These are phyloP conservation scores for Microtus pennsylvanicus DNA, from an alignment of 2,113 vertebrate genomes.

Conservation along the genomic window DNA sequence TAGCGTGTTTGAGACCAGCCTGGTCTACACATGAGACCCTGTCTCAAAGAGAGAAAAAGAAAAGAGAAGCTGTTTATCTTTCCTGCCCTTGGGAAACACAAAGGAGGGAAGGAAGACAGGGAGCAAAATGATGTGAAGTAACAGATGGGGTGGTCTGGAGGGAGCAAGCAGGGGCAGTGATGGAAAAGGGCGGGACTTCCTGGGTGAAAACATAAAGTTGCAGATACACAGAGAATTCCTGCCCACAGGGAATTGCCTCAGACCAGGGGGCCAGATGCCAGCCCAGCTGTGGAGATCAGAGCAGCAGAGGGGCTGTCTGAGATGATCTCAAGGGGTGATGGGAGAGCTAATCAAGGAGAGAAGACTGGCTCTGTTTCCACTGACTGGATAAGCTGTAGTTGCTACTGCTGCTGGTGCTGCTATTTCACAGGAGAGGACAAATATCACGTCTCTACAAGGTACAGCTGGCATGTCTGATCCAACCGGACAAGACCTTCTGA, in stretches of 20 bases:
- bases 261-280: background rate
- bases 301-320: background rate
- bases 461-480: background rate
- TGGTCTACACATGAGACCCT: background rate
- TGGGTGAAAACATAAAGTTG: background rate
- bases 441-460: background rate
- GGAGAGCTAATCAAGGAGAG: background rate
- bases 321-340: background rate
- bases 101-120: background rate
- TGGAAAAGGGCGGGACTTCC: background rate
- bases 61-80: background rate
- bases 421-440: background rate
- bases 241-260: fast-evolving
- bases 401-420: background rate
- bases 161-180: background rate
- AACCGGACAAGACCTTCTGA: background rate
- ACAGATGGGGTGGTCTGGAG: background rate
- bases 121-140: background rate
- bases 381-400: background rate
- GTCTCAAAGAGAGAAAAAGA: background rate
- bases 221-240: background rate
- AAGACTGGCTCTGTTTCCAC: background rate
- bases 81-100: background rate
- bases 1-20: background rate
- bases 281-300: no score